Evolutionary conservation across 2,888 invertebrate species (phyloP).

Genomic region (Macrosoma leucophasiata): DNA sequence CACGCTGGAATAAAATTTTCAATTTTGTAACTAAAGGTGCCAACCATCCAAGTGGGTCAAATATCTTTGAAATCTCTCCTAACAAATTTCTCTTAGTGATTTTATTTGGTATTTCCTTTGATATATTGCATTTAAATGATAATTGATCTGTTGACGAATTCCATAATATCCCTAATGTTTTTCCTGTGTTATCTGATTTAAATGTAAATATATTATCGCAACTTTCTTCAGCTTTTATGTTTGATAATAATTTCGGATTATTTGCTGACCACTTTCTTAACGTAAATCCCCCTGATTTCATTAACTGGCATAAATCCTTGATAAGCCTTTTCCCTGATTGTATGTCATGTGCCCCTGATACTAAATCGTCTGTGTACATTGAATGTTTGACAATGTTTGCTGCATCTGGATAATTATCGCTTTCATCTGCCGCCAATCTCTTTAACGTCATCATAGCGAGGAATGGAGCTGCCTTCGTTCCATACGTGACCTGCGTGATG

Average conservation of each 20-base stretch:
- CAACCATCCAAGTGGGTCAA: no score
- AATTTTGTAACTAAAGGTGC: slow-evolving; percentile 1
- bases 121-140: slow-evolving; percentile 2
- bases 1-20: slow-evolving; percentile 2
- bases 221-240: slow-evolving; percentile 2
- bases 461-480: slow-evolving; percentile 12
- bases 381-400: not conserved
- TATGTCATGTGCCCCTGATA: slow-evolving; percentile 1
- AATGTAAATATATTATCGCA: slow-evolving; percentile 1
- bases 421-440: slow-evolving; percentile 13
- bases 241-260: not conserved
- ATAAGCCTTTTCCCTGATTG: not conserved
- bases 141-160: slow-evolving; percentile 6
- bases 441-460: slow-evolving; percentile 20
- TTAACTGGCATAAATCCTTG: not conserved
- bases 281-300: slow-evolving; percentile 6
- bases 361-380: slow-evolving; percentile 8
- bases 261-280: slow-evolving; percentile 12
- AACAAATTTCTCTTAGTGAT: no score
- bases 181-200: slow-evolving; percentile 1
- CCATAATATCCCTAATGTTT: slow-evolving; percentile 11
- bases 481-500: slow-evolving; percentile 7
- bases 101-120: no score
- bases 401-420: slow-evolving; percentile 5
- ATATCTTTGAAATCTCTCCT: slow-evolving; percentile 3